Base-by-base conservation (phyloP, 2,888 invertebrate species). In the Diachrysia chrysitis region DNA sequence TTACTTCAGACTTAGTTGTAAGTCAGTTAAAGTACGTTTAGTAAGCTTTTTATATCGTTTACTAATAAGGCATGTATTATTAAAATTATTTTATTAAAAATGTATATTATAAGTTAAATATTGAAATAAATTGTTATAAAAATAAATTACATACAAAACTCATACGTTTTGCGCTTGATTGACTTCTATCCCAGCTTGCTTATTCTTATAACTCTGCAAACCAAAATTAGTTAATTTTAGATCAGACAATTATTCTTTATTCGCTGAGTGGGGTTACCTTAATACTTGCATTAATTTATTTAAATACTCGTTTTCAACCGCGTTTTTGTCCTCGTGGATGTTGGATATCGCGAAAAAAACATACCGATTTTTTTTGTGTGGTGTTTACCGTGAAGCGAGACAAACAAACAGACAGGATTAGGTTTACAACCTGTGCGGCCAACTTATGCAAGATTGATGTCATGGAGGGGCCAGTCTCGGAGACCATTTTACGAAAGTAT, bases 391-490 rank as follows among this genome's bases (percentile, higher is more conserved):
- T n/a, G n/a, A n/a, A n/a, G n/a, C 29, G 29, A 2, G 2, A 29
- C 29, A 29, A 7, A 29, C 29, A 29, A 29, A 29, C 7, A 29
- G 29, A 29, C 29, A 29, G 10, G 32, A 32, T 32, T n/a, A 0
- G 19, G 1, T 0, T 10, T n/a, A 17, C 58, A 83, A 96, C 96
- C 90, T 96, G 95, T 81, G 96, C 95, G 0, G 98, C 97, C 3
- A 96, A 92, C 81, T 95, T 95, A 17, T 95, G 93, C 65, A 98
- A 87, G n/a, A 94, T 88, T 21, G 96, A 95, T 14, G 96, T 95
- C 93, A 97, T 97, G 0, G 94, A 86, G 14, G 96, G 92, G 2
- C 97, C 97, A 0, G 97, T 96, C 86, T 97, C 96, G 1, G 96
- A 90, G 3, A 97, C 96, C 96, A 97, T 96, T 73, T 94, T 95